phyloP scores from a whole-genome alignment of 2,113 vertebrate species.

The Patagioenas fasciata region DNA sequence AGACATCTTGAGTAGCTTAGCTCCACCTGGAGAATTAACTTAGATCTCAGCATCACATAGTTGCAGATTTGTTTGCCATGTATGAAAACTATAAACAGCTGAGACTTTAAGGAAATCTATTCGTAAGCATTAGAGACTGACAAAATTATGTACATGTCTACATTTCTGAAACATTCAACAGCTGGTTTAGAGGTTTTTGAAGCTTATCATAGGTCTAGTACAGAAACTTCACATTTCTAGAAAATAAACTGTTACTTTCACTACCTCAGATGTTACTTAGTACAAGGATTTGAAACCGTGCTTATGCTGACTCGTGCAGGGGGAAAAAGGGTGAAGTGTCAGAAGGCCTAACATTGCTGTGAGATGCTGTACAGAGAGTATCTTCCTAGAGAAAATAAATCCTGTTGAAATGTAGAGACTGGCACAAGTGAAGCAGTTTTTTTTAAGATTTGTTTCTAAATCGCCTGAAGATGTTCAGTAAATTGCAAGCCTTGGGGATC shows the following conservation, averaged over 20 bases:
- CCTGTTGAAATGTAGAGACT: not conserved
- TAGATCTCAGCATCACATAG: not conserved
- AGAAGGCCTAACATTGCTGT: not conserved
- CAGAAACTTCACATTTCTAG: not conserved
- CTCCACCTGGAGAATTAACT: not conserved
- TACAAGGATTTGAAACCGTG: not conserved
- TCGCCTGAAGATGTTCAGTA: not conserved
- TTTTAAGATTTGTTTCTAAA: not conserved
- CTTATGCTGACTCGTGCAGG: not conserved
- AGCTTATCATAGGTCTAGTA: not conserved
- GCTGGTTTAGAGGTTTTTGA: not conserved
- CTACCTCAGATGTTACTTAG: not conserved
- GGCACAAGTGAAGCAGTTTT: not conserved
- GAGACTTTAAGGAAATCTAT: not conserved
- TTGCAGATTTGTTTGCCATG: slow-evolving; percentile 15
- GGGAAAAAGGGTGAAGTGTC: fast-evolving
- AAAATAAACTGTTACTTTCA: not conserved
- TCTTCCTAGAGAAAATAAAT: not conserved
- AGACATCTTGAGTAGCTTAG: not conserved
- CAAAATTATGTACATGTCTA: not conserved
- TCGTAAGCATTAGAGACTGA: not conserved
- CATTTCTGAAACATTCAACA: not conserved
- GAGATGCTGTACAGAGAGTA: not conserved
- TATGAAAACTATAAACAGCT: not conserved
- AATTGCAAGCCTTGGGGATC: not conserved